Base-by-base conservation (phyloP, 2,797 vertebrate genomes). In the Loriculus beryllinus region DNA sequence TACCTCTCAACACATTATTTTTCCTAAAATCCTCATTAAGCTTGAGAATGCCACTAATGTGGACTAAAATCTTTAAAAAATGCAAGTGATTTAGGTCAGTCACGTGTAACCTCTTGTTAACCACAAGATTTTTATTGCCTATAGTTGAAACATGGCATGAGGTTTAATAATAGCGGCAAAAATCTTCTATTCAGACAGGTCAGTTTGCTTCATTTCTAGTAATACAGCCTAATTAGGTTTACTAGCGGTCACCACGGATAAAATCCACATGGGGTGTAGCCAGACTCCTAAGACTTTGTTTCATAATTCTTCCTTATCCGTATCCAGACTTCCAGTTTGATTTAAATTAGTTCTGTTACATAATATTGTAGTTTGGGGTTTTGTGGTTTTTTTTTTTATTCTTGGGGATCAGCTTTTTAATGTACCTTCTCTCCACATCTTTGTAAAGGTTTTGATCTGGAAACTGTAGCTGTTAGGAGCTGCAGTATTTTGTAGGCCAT, bases 191-290 rank as follows among this genome's bases (percentile, higher is more conserved):
- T 88, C 70, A 67, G 89, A 56, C 1, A 2, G 43, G 51, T 86
- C 69, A 70, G 40, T 93, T 97, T 96, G 67, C 68, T 95, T 83
- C 95, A 72, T 96, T 97, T 92, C 69, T 88, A 70, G 52, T 87
- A 93, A 83, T 91, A 67, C 64, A 85, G 18, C 51, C 62, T 94
- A 88, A 92, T 93, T 68, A 77, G 79, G 59, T 95, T 96, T 96
- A 86, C 60, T 93, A 70, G 77, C 1, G 2, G 60, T 96, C 94
- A 95, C 69, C 71, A 35, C 79, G 82, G 86, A 79, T 90, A 95
- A 96, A 94, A 92, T 91, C 85, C 87, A 43, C 70, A 75, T 52
- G 78, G 86, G 56, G 49, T 92, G 13, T 69, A 95, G 57, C 54
- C 75, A 89, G 91, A 48, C 76, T 89, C 25, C 35, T 35, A 9